Evolutionary conservation across 2,113 vertebrate genomes (phyloP), one percentile per base, ranked within the genome.

Genomic region (Chloropsis hardwickii): DNA sequence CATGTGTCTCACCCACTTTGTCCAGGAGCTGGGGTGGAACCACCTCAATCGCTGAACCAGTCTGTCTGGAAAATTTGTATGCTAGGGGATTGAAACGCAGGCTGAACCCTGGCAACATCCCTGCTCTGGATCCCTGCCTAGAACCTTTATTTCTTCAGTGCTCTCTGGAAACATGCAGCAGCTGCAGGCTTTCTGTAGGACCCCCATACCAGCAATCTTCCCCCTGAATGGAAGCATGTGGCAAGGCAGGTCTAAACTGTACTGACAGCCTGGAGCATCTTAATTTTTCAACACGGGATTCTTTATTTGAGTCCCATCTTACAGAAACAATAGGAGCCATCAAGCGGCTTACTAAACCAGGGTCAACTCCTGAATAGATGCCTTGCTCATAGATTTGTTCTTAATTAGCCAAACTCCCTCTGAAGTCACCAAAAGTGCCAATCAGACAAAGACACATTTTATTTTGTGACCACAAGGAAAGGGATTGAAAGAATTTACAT

Each of bases 91-190:
- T 77, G 90, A 85, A 97, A 93, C 2, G 2, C 90, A 95, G 86
- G 71, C 87, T 88, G 90, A 95, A 90, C 60, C 40, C 87, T 95
- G 93, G 87, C 87, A 96, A 85, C 10, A 2, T 40, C 54, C n/a
- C 71, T 90, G 87, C 58, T 56, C 64, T 96, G 94, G 95, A 95
- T 66, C 67, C 58, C 62, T 85, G 94, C 90, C 94, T 94, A 88
- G 87, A 94, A 81, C 81, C 95, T 86, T 88, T 70, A 76, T 86
- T 95, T 93, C 89, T 94, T 86, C 67, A 58, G 58, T 37, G 5
- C 25, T 92, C 79, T 70, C 74, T 77, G 85, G 56, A 94, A 96
- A 66, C 74, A 58, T 4, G 35, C 21, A 82, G 73, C 94, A 88
- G 89, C 79, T 95, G 71, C 54, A 85, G 74, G 54, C 62, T 71